Evolutionary conservation across 2,888 invertebrate species (phyloP).

Genomic region (Mylabris sibirica): DNA sequence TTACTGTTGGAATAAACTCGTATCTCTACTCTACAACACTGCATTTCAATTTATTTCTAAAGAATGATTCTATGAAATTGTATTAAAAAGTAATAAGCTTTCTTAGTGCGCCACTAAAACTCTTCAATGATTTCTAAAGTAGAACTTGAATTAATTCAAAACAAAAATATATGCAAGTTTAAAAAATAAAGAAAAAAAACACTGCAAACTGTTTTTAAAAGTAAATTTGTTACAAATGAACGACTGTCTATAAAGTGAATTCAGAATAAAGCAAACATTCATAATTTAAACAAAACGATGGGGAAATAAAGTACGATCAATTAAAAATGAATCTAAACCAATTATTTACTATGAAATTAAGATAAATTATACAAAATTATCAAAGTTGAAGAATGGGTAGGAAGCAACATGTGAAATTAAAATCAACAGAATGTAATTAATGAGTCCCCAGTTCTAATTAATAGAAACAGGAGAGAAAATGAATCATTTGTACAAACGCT

Average conservation of each 20-base stretch:
- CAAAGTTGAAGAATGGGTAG: too few relatives aligned
- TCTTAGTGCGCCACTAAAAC: neutral
- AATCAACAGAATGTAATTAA: too few relatives aligned
- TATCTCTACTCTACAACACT: neutral
- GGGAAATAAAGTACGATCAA: neutral
- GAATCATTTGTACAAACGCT: too few relatives aligned
- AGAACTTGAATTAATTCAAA: neutral
- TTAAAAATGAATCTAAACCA: neutral
- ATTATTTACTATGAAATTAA: neutral
- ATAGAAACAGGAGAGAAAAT: too few relatives aligned
- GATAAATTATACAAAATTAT: too few relatives aligned
- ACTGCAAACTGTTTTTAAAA: neutral
- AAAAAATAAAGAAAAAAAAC: neutral
- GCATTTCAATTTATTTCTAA: neutral
- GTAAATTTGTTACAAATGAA: neutral
- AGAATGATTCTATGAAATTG: neutral
- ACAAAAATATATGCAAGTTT: neutral
- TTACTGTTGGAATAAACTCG: neutral
- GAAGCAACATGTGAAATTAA: too few relatives aligned
- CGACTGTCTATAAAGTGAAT: neutral
- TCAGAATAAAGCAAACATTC: neutral
- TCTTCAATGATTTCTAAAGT: neutral
- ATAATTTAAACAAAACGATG: neutral
- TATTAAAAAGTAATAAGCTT: neutral
- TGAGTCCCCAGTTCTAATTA: too few relatives aligned